phyloP scores from a whole-genome alignment of 2,888 invertebrate genomes.

The Eupelmus urozonus region DNA sequence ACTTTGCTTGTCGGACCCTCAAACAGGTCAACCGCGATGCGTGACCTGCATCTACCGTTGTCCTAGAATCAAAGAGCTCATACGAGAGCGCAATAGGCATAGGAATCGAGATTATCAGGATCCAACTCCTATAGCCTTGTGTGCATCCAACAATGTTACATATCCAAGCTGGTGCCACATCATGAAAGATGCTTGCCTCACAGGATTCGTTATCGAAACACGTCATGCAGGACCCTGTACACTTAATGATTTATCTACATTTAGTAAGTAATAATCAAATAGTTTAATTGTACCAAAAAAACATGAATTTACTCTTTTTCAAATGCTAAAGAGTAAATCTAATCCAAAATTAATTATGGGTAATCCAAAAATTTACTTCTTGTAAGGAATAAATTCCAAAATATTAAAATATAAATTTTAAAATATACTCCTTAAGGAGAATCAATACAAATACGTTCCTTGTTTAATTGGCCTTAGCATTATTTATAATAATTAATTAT shows the following conservation, averaged over 20 bases:
- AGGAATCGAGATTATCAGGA: slow-evolving; percentile 68
- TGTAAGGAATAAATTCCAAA: no score
- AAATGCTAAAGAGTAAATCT: no score
- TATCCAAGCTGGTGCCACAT: slow-evolving; percentile 89
- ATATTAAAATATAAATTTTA: slow-evolving; percentile 19
- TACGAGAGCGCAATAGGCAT: slow-evolving; percentile 71
- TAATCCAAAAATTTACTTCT: no score
- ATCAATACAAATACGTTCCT: slow-evolving; percentile 61
- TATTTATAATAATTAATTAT: no score
- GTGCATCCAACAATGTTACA: slow-evolving; percentile 86
- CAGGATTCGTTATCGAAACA: slow-evolving; percentile 85
- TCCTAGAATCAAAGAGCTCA: slow-evolving; percentile 76
- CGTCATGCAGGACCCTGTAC: slow-evolving; percentile 83
- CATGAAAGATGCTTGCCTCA: slow-evolving; percentile 86
- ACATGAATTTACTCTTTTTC: not conserved
- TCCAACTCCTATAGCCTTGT: slow-evolving; percentile 78
- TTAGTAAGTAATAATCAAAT: slow-evolving; percentile 58
- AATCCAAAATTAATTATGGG: no score
- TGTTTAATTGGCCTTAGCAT: no score
- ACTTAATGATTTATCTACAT: slow-evolving; percentile 68
- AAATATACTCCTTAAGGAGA: no score
- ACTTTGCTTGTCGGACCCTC: slow-evolving; percentile 83
- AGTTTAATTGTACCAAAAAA: no score
- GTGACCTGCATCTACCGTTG: slow-evolving; percentile 84
- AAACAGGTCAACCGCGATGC: slow-evolving; percentile 84